Percentiles rank a stretch among this genome's conserved stretches.
Conservation (phyloP, 2,797 vertebrate species). For the Bradypodion pumilum region DNA sequence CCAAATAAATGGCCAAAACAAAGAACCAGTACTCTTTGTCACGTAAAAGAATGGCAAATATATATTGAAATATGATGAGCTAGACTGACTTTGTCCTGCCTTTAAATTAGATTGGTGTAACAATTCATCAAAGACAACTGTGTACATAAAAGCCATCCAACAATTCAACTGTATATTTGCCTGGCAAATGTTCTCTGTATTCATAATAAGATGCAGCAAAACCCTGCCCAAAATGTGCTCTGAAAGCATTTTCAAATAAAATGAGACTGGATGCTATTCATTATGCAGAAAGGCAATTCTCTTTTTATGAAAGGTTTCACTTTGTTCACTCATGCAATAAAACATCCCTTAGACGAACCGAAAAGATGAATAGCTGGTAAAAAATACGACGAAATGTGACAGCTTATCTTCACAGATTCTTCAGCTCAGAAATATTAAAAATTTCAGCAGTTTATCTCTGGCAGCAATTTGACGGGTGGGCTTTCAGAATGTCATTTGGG, state of each 20-base stretch:
- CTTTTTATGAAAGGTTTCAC: slow-evolving; percentile 16
- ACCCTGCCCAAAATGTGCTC: background rate
- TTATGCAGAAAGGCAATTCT: slow-evolving; percentile 7
- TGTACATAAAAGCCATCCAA: background rate
- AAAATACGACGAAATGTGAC: slow-evolving; percentile 18
- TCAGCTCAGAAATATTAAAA: slow-evolving; percentile 26
- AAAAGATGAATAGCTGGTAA: background rate
- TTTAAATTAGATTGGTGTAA: background rate
- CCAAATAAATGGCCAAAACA: background rate
- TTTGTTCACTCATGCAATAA: slow-evolving; percentile 29
- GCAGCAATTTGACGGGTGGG: slow-evolving; percentile 29
- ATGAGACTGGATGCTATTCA: background rate
- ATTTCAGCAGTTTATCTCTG: slow-evolving; percentile 22
- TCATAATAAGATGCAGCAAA: background rate
- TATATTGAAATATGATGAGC: background rate
- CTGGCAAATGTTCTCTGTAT: background rate
- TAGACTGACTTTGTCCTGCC: background rate
- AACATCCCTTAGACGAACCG: background rate
- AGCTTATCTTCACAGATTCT: slow-evolving; percentile 31
- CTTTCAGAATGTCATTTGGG: slow-evolving; percentile 45
- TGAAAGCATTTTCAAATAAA: slow-evolving; percentile 21
- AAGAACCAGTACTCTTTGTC: background rate
- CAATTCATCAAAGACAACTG: slow-evolving; percentile 14
- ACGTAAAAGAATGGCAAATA: background rate
- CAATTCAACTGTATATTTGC: background rate